Base-by-base conservation (phyloP, 2,888 invertebrate genomes). In the Spodoptera littoralis region DNA sequence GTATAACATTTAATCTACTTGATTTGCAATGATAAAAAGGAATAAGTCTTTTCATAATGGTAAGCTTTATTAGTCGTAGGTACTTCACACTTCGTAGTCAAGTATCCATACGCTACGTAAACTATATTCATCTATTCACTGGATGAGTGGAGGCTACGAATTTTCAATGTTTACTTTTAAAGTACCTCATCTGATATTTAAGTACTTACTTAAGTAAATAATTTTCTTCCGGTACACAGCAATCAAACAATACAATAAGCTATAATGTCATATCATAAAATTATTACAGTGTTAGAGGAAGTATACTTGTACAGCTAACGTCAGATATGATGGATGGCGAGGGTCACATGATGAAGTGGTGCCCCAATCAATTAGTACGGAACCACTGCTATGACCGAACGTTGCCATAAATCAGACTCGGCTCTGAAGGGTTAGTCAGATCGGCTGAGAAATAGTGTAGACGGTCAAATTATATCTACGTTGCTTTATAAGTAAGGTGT, bases 291-390 rank as follows among this genome's bases (percentile, higher is more conserved):
- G 22, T 42, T 43, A 41, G 53, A 36, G 50, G 41, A 66, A 64
- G 42, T 48, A 42, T 45, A 66, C 50, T 27, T 30, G 30, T 43
- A 51, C 36, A 60, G 56, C 43, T 47, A 44, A 55, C 57, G 76
- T 80, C 82, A 65, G 63, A 43, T 22, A 65, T 89, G 90, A 91
- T 86, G 85, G 87, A 89, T 89, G 82, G 82, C 80, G 65, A 74
- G 84, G 88, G 86, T 81, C 83, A 80, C 64, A 81, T 88, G 91
- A 92, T 88, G 89, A 88, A 92, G 90, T 89, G 82, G 81, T 71
- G 61, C 65, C 76, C 77, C 73, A 79, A 86, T 86, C 86, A 87
- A 88, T 87, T 86, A 87, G 81, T 59, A 67, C 68, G 79, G 76
- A 83, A 87, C 80, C 80, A 80, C 77, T 70, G 84, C 77, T 79